These are phyloP conservation scores for Scaptomyza pallida DNA, from an alignment of 1,140 invertebrate species.

Conservation along the genomic window DNA sequence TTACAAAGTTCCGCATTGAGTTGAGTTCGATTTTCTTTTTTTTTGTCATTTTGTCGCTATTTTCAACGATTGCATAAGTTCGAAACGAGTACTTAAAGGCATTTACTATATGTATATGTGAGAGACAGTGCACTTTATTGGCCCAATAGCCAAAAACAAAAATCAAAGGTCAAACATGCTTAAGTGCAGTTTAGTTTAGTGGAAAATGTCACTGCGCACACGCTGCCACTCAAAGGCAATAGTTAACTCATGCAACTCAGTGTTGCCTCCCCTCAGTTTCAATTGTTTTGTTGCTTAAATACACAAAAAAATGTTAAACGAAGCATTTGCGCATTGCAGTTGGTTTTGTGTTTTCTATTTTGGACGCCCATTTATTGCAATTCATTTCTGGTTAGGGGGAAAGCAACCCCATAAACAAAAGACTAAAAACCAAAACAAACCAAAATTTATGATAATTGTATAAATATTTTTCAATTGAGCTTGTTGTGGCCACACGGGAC, in stretches of 20 bases:
- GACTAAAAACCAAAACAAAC: conserved; percentile 4
- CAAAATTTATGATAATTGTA: conserved; percentile 42
- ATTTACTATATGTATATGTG: conserved; percentile 15
- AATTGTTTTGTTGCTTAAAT: conserved; percentile 55
- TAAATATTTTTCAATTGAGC: conserved; percentile 43
- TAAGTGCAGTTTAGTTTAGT: conserved; percentile 54
- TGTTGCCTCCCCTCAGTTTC: conserved; percentile 69
- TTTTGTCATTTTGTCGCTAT: conserved; percentile 28
- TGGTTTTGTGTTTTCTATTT: conserved; percentile 60
- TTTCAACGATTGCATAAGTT: conserved; percentile 36
- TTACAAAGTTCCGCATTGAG: conserved; percentile 42
- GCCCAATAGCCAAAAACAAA: conserved; percentile 45
- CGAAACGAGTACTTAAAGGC: conserved; percentile 34
- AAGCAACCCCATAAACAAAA: conserved; percentile 6
- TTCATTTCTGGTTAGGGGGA: conserved; percentile 12
- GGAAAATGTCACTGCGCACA: conserved; percentile 75
- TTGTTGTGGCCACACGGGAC: conserved; percentile 5
- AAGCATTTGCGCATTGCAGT: conserved; percentile 72
- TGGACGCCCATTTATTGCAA: conserved; percentile 37
- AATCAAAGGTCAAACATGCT: conserved; percentile 78
- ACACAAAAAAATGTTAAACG: conserved; percentile 56
- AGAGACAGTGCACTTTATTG: conserved; percentile 24
- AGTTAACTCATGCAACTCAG: neutral
- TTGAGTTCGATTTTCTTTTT: conserved; percentile 27
- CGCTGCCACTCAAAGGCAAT: conserved; percentile 53